phyloP scores from a whole-genome alignment of 2,888 invertebrate species.

The Platycheirus albimanus region DNA sequence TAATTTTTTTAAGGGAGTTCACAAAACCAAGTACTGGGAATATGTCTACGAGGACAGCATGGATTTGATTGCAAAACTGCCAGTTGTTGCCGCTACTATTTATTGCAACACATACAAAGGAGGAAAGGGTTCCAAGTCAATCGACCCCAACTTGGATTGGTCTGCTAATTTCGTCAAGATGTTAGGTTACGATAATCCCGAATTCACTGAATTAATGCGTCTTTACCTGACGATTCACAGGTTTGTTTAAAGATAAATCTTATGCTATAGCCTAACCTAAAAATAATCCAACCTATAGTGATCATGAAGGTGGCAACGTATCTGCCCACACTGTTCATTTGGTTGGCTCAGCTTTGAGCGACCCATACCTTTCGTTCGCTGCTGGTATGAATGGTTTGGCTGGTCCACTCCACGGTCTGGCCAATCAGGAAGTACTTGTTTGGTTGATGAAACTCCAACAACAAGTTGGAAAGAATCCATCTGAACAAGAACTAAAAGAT shows the following conservation, averaged over 20 bases:
- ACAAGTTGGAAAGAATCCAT: constrained; percentile 92
- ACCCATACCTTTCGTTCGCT: constrained; percentile 93
- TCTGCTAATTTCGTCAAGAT: constrained; percentile 91
- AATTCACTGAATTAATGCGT: constrained; percentile 92
- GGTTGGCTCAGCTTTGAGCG: constrained; percentile 93
- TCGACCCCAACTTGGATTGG: constrained; percentile 92
- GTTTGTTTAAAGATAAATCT: constrained; percentile 63
- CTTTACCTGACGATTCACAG: constrained; percentile 93
- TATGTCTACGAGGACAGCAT: constrained; percentile 91
- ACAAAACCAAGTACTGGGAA: constrained; percentile 92
- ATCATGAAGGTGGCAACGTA: constrained; percentile 96
- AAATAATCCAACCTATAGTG: constrained; percentile 81
- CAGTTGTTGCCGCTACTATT: constrained; percentile 93
- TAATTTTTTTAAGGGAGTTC: constrained; percentile 84
- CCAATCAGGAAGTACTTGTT: constrained; percentile 95
- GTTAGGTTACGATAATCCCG: constrained; percentile 89
- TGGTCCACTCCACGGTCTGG: constrained; percentile 94
- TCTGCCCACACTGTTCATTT: constrained; percentile 94
- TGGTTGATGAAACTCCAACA: constrained; percentile 96
- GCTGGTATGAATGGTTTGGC: constrained; percentile 94
- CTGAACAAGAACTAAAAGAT: constrained; percentile 96
- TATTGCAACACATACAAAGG: constrained; percentile 90
- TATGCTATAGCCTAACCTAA: no score
- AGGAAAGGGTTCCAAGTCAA: constrained; percentile 88
- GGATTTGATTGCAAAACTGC: constrained; percentile 94